Conservation (phyloP, 30 jellyfish, hydroid and myxozoan species). For the Cassiopea xamachana region DNA sequence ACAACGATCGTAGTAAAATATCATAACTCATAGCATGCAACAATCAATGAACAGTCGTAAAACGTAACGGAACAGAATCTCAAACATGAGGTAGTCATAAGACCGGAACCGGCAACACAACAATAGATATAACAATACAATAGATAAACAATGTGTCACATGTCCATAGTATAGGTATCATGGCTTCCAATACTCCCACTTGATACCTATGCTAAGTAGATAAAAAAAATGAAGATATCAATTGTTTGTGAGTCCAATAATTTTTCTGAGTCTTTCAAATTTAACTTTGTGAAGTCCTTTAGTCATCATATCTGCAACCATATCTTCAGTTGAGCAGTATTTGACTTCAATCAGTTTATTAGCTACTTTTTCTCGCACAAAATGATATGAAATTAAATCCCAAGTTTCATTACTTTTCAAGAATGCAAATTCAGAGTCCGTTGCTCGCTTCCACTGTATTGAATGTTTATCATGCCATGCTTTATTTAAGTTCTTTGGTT, state of each 20-base stretch:
- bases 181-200: neutral
- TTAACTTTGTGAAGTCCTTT: constrained; percentile 30
- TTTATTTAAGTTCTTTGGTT: neutral
- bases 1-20: neutral
- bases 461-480: neutral
- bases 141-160: neutral
- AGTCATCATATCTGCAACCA: constrained; percentile 52
- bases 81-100: neutral
- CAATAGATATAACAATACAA: neutral
- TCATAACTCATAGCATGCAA: constrained; percentile 2
- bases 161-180: constrained; percentile 2
- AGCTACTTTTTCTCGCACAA: neutral
- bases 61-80: neutral
- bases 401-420: neutral
- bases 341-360: constrained; percentile 17
- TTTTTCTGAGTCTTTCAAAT: constrained; percentile 18
- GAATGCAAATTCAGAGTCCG: neutral
- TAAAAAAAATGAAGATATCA: neutral
- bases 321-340: constrained; percentile 48
- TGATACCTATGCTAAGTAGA: neutral
- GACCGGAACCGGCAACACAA: constrained; percentile 11
- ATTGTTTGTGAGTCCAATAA: constrained; percentile 19
- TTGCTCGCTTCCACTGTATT: neutral
- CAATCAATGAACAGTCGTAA: neutral
- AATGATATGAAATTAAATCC: neutral